Base-by-base conservation (phyloP, 1,140 invertebrate species). In the Acromyrmex echinatior region DNA sequence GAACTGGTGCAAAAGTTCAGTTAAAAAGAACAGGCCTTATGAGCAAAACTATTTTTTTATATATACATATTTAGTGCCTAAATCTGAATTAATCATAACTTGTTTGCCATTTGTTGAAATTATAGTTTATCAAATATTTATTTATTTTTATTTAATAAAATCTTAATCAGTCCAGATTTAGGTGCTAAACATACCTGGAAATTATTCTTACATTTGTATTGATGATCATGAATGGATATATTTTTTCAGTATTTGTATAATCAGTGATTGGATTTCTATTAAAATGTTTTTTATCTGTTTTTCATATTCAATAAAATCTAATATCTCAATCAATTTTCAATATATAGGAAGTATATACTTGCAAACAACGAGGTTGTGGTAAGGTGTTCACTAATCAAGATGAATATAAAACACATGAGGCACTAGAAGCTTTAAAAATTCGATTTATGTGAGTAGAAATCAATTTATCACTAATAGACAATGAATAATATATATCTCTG, bases 321-420 rank as follows among this genome's bases (percentile, higher is more conserved):
- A 70, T 9, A 70, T 84, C 84, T 70, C 56, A 62, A 86, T 45
- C 82, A 66, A 74, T 74, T 51, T 70, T 45, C 0, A 58, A 65
- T 74, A 92, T 90, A 60, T 86, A 95, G 95, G 95, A 95, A 86
- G 79, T 95, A 86, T 95, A 95, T 58, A 95, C 93, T 51, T 95
- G 95, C 65, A 95, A 95, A 70, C 94, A 95, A 89, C 90, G 92
- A 70, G 95, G 94, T 60, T 95, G 95, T 49, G 94, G 94, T 0
- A 95, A 95, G 70, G 93, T 95, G 87, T 95, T 95, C 73, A 94
- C 93, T 0, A 95, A 94, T 92, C 94, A 94, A 77, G 95, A 95
- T 82, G 94, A 95, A 88, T 95, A 93, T 56, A 94, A 94, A 77
- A 95, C 93, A 3, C 95, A 95, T n/a, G 95, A 95, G 45, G 92